phyloP scores from a whole-genome alignment of 2,113 vertebrate genomes.

The Picathartes gymnocephalus region DNA sequence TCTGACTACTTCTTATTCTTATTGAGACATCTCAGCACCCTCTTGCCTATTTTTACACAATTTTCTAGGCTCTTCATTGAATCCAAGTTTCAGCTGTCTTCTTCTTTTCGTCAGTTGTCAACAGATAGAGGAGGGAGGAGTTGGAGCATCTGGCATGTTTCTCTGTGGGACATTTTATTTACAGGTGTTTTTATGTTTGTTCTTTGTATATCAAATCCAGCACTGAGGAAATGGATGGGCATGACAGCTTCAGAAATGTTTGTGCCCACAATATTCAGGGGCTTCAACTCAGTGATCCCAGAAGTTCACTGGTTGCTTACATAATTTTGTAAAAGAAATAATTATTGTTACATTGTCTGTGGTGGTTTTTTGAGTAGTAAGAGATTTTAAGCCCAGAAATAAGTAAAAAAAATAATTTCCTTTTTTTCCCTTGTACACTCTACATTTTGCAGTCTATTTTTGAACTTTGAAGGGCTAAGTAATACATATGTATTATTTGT shows the following conservation, averaged over 20 bases:
- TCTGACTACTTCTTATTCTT: background rate
- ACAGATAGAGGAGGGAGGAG: background rate
- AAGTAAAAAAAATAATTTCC: background rate
- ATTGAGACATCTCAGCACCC: background rate
- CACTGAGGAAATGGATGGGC: background rate
- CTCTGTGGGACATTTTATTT: background rate
- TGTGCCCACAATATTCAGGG: background rate
- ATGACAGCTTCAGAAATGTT: background rate
- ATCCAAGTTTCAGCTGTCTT: background rate
- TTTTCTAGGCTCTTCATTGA: background rate
- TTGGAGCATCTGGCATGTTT: background rate
- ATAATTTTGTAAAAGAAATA: background rate
- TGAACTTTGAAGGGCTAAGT: background rate
- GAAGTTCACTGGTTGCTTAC: background rate
- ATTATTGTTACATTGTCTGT: background rate
- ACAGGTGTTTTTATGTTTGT: background rate
- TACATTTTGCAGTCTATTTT: background rate
- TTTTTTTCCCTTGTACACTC: no score
- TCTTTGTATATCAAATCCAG: background rate
- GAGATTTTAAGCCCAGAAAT: background rate
- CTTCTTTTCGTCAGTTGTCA: background rate
- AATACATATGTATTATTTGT: background rate
- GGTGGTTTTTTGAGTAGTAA: background rate
- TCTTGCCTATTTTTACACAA: background rate
- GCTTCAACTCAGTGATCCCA: background rate